Conservation (phyloP, 2,797 vertebrate genomes). For the Eupleurogrammus muticus region DNA sequence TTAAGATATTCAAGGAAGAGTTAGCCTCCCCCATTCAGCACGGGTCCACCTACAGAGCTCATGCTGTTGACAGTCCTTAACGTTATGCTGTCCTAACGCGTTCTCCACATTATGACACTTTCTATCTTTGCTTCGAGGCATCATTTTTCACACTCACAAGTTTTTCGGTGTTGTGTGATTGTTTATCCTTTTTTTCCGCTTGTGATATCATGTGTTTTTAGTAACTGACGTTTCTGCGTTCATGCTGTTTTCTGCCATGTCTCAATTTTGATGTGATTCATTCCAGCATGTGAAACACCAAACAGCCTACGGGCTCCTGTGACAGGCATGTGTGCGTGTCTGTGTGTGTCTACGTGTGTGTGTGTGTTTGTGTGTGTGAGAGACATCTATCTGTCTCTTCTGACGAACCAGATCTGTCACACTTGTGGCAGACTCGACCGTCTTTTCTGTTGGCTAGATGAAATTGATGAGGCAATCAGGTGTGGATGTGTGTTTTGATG, state of each 20-base stretch:
- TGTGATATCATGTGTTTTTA: constrained; percentile 22
- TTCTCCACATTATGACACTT: background rate
- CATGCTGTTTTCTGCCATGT: constrained; percentile 62
- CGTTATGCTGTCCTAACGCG: background rate
- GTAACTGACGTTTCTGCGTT: constrained; percentile 59
- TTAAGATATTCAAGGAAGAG: background rate
- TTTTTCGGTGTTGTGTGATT: constrained; percentile 15
- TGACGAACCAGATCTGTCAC: constrained; percentile 74
- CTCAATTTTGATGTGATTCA: constrained; percentile 73
- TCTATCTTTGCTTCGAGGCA: constrained; percentile 29
- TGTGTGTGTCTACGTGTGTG: constrained; percentile 22
- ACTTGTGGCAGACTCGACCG: constrained; percentile 52
- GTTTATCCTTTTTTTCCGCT: constrained; percentile 8
- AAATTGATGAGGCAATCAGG: constrained; percentile 70
- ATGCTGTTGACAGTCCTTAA: background rate
- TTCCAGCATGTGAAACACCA: constrained; percentile 67
- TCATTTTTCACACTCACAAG: constrained; percentile 4
- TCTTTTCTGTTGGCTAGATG: constrained; percentile 63
- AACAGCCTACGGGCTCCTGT: constrained; percentile 68
- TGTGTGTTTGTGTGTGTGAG: constrained; percentile 27
- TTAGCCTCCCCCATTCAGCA: background rate
- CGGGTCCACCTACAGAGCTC: background rate
- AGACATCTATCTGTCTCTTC: constrained; percentile 68
- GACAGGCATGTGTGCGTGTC: constrained; percentile 32
- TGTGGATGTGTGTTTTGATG: constrained; percentile 32